Base-by-base conservation (phyloP, 1,140 invertebrate genomes). In the Protaetia brevitarsis region DNA sequence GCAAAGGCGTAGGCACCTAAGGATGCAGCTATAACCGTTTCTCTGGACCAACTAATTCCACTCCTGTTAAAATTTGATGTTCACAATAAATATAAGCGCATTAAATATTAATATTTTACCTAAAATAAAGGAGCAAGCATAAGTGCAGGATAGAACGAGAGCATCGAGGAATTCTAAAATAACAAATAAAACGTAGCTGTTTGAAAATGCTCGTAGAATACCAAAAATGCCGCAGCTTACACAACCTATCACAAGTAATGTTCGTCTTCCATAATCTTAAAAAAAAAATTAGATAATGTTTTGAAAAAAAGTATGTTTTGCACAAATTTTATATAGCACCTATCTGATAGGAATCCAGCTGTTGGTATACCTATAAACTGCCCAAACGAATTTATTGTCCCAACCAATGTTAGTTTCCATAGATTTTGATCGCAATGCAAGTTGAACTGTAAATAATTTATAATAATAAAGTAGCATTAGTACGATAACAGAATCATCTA, bases 21-120 rank as follows among this genome's bases (percentile, higher is more conserved):
- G 0, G 89, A 87, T 37, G 89, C 89, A 58, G 86, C 88, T 23
- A 92, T 80, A 91, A 88, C 68, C 93, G 80, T 61, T 88, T 86
- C 68, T 85, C 84, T 3, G 90, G 87, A 0, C 89, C 89, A 0
- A 93, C 88, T 67, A 91, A 81, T 69, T 77, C 74, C 7, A 75
- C 72, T 21, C 71, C n/a, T n/a, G n/a, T n/a, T n/a, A n/a, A n/a
- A n/a, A n/a, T n/a, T n/a, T n/a, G n/a, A n/a, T n/a, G n/a, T n/a
- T n/a, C n/a, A n/a, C n/a, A n/a, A n/a, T n/a, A n/a, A n/a, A n/a
- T n/a, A n/a, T n/a, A n/a, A n/a, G n/a, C n/a, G n/a, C n/a, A n/a
- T n/a, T n/a, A n/a, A n/a, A n/a, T n/a, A n/a, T n/a, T n/a, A n/a
- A n/a, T 75, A 74, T 37, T 11, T n/a, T 75, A 86, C 85, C 76